Conservation (phyloP, 2,888 invertebrate genomes). For the Amblyjoppa proteus region DNA sequence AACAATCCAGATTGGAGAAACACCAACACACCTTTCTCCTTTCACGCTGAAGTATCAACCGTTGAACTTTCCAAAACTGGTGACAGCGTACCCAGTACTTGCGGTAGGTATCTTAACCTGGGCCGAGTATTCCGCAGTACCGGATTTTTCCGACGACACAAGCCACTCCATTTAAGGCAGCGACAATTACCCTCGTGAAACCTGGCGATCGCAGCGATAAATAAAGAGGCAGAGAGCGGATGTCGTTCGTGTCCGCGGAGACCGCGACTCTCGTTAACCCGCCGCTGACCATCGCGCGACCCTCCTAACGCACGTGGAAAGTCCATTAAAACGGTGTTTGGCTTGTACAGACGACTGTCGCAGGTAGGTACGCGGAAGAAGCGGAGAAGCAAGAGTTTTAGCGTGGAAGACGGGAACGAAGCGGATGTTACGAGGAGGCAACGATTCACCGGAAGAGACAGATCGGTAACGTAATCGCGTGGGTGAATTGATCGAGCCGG, state of each 20-base stretch:
- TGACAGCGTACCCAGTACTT: slow-evolving; percentile 2
- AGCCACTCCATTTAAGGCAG: slow-evolving; percentile 43
- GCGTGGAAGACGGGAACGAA: background rate
- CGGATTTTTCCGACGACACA: slow-evolving; percentile 43
- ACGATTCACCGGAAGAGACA: slow-evolving; percentile 2
- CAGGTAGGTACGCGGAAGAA: slow-evolving; percentile 2
- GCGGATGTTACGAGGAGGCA: background rate
- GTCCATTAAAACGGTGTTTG: slow-evolving; percentile 36
- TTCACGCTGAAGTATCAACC: slow-evolving; percentile 17
- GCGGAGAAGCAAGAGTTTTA: background rate
- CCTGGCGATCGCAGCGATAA: slow-evolving; percentile 15
- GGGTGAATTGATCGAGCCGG: background rate
- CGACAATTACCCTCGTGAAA: slow-evolving; percentile 43
- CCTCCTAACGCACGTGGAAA: slow-evolving; percentile 43
- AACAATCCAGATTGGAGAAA: background rate
- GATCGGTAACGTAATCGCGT: background rate
- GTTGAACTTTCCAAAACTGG: slow-evolving; percentile 34
- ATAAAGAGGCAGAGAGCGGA: slow-evolving; percentile 10
- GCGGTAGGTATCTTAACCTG: background rate
- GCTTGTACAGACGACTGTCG: background rate
- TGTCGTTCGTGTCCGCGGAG: background rate
- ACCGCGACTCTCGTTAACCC: slow-evolving; percentile 11
- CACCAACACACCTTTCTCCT: slow-evolving; percentile 41
- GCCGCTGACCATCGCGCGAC: slow-evolving; percentile 45
- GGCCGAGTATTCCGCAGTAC: slow-evolving; percentile 2